Evolutionary conservation across 1,140 invertebrate species (phyloP), one percentile per base, ranked within the genome.

Genomic region (Camponotus pennsylvanicus): DNA sequence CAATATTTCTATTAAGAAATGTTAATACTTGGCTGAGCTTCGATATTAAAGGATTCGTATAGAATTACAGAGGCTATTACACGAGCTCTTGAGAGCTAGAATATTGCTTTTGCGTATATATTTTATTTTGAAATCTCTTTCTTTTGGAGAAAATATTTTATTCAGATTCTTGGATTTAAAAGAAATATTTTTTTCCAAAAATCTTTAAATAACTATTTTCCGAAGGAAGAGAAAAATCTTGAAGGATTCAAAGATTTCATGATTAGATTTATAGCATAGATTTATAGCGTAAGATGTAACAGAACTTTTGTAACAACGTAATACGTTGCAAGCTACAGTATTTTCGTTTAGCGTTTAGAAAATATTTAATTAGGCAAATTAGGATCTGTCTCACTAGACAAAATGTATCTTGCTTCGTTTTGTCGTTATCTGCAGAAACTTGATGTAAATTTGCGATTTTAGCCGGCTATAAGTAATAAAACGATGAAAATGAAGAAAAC

Each of bases 361-460:
- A 49, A 66, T 67, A 15, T 71, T 71, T 32, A 82, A 80, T 71
- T 32, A 59, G 45, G 1, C 15, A 71, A 71, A 42, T 59, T 71
- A 71, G 11, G 13, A 79, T 70, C 21, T 69, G 21, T 71, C 49
- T 82, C 21, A 7, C 69, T 45, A 59, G 37, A 57, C 27, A 32
- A 40, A 80, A 80, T 82, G 7, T 71, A 40, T 57, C 21, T n/a
- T 34, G 21, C 37, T 82, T 70, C 15, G 37, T 71, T 82, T 82
- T 71, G 27, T 71, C 52, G n/a, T 64, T 42, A 45, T 45, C 11
- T 6, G 6, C 45, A 70, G 18, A 82, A 79, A 21, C 37, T 70
- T 80, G 6, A 78, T 79, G 63, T 79, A 79, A 42, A 71, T 82
- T 82, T 82, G 21, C 52, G 21, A 70, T 37, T 45, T 71, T 82